Base-by-base conservation (phyloP, 2,888 invertebrate genomes). In the Temnothorax ravouxi region DNA sequence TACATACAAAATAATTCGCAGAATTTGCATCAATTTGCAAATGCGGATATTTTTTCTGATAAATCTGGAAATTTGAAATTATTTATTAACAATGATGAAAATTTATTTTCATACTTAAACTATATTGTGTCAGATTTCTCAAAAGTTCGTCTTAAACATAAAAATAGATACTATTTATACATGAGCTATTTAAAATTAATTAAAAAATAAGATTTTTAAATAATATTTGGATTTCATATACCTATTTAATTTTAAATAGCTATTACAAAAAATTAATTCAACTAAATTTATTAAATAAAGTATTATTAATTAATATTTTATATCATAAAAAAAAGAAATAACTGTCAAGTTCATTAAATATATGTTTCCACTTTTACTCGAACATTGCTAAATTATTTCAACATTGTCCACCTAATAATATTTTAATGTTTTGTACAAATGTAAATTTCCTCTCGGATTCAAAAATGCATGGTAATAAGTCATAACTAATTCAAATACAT, bases 81-180 rank as follows among this genome's bases (percentile, higher is more conserved):
- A 3, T 64, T 62, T 21, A 62, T n/a, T 9, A 34, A 9, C 9
- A 41, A 72, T 0, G 11, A 25, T 29, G 0, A 29, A 29, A 29
- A 29, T 56, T 54, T 3, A 71, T 71, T 8, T 38, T 9, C 41
- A 34, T 38, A 38, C 1, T 41, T 72, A 3, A 41, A 13, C 15
- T 25, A 18, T 25, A 25, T 1, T 15, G 9, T 34, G 34, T 52
- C 15, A 52, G 6, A 18, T 21, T 56, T 72, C 5, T 72, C 5
- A 15, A 2, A 52, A 67, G 34, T 34, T 50, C 47, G 6, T 34
- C 6, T 52, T 4, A 38, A 67, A 38, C 21, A 18, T 11, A 54
- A 54, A 71, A 71, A 38, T n/a, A n/a, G n/a, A n/a, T 71, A 50
- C 2, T 21, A 71, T 38, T 54, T 52, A 69, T 52, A 69, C 13